Evolutionary conservation across 2,797 vertebrate genomes (phyloP), one percentile per base, ranked within the genome.

Genomic region (Artibeus lituratus): DNA sequence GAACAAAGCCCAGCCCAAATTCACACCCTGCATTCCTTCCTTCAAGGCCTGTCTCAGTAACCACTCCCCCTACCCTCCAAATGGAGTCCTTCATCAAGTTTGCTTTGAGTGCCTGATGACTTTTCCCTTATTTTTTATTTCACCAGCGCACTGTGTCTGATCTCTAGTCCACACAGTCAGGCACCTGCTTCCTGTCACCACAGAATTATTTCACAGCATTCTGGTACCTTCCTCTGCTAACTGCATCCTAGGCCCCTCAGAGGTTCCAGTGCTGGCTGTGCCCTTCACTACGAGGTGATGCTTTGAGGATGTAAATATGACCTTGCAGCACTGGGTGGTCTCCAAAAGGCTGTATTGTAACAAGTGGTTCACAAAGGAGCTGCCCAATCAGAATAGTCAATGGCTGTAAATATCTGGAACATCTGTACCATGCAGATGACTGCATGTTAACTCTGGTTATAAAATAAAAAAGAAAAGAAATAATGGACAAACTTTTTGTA

Each of bases 31-130:
- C 8, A 18, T 51, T 62, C 53, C 69, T 51, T 62, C 53, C 69
- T 73, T 53, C 24, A 26, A 53, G 72, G 10, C n/a, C 51, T 21
- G 0, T 37, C 5, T 10, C 32, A 73, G 26, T 35, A 49, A 1
- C 72, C 35, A 55, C 35, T 4, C 10, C 26, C 32, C 39, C 3
- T 1, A 19, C 26, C 18, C 10, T n/a, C 37, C 24, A 47, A 80
- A 62, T 12, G 55, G 16, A 59, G 26, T n/a, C 26, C 59, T 76
- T 44, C 3, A 62, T 59, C 29, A 47, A 42, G 8, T 37, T 77
- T 55, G n/a, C 24, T 18, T 32, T 82, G 26, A 77, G 29, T 22
- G 47, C 22, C 10, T 0, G 0, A 7, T 2, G 6, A 18, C 16
- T 24, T 76, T 87, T 37, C 22, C 11, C 2, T 26, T 62, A 14